These are phyloP conservation scores for Gavia stellata DNA, from an alignment of 2,113 vertebrate genomes.

Conservation along the genomic window DNA sequence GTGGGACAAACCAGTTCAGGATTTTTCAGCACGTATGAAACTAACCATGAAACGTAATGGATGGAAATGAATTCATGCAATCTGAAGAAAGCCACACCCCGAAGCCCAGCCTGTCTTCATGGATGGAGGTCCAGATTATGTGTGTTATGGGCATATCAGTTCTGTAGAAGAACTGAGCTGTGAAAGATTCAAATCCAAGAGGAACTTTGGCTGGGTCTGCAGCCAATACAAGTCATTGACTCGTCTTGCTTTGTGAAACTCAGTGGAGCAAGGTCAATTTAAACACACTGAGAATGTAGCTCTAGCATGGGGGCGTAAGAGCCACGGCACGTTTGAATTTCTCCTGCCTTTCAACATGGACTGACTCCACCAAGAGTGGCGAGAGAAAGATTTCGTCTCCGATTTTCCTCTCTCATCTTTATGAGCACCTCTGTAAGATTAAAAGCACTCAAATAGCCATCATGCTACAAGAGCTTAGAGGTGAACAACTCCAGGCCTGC, in stretches of 20 bases:
- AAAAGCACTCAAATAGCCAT: not conserved
- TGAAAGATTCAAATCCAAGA: not conserved
- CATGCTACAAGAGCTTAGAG: not conserved
- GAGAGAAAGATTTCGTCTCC: not conserved
- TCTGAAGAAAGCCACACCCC: not conserved
- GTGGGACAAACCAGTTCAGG: not conserved
- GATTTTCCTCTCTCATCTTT: not conserved
- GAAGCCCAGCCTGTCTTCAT: not conserved
- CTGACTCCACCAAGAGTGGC: not conserved
- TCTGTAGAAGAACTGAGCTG: not conserved
- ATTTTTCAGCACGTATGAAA: not conserved
- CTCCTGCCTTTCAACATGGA: not conserved
- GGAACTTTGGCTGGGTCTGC: not conserved
- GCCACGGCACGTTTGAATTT: not conserved
- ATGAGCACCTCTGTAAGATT: not conserved
- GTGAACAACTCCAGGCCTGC: not conserved
- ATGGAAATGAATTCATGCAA: not conserved
- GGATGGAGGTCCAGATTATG: not conserved
- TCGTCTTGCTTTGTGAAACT: not conserved
- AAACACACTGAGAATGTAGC: not conserved
- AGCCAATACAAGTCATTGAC: not conserved
- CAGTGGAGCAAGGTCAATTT: not conserved
- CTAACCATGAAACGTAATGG: not conserved
- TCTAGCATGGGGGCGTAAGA: accelerated
- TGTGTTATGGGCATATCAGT: not conserved